phyloP scores from a whole-genome alignment of 2,888 invertebrate genomes.

The Laothoe populi region DNA sequence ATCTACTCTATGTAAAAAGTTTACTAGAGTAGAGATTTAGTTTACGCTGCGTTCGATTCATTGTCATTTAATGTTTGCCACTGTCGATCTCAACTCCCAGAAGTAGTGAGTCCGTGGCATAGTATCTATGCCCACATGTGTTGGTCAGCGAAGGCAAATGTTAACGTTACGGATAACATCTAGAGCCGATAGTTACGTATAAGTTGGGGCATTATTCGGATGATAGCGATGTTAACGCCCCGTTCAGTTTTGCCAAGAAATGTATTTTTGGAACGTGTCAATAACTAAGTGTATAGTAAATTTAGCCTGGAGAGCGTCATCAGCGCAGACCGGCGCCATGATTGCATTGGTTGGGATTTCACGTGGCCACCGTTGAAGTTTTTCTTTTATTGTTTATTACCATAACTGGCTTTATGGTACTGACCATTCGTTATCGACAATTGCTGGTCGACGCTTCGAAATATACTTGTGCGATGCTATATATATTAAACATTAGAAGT shows the following conservation, averaged over 20 bases:
- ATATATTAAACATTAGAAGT: too few species aligned
- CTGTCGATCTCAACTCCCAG: not conserved
- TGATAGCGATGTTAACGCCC: conserved; percentile 82
- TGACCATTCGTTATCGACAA: conserved; percentile 41
- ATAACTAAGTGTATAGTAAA: conserved; percentile 83
- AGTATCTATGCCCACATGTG: not conserved
- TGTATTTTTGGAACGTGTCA: conserved; percentile 84
- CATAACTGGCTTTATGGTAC: conserved; percentile 44
- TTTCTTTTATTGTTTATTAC: conserved; percentile 48
- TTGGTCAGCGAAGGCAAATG: conserved; percentile 30
- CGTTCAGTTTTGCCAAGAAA: conserved; percentile 83
- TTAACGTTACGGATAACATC: conserved; percentile 48
- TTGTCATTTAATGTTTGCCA: too few species aligned
- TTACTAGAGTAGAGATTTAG: too few species aligned
- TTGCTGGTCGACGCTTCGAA: conserved; percentile 34
- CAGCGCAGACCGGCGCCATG: conserved; percentile 62
- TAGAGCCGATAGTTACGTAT: conserved; percentile 46
- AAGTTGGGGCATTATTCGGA: conserved; percentile 75
- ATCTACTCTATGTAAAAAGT: too few species aligned
- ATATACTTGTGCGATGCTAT: not conserved
- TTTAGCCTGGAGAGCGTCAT: conserved; percentile 79
- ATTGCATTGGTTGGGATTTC: conserved; percentile 65
- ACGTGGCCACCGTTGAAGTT: conserved; percentile 42
- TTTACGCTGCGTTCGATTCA: too few species aligned
- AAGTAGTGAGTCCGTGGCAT: not conserved